Base-by-base conservation (phyloP, 2,888 invertebrate species). In the Microctonus hyperodae region DNA sequence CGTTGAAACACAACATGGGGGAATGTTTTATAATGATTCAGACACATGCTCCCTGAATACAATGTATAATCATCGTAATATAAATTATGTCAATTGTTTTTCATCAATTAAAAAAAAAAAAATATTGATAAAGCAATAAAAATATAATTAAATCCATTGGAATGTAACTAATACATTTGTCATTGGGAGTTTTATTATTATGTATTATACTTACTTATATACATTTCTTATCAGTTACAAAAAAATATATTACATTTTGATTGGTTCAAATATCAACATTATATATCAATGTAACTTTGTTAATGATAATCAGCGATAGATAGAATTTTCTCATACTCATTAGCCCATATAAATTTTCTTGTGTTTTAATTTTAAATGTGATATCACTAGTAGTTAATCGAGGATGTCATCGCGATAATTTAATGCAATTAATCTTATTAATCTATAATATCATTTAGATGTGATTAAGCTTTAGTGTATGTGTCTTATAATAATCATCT, bases 381-480 rank as follows among this genome's bases (percentile, higher is more conserved):
- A 64, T 56, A 64, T 44, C n/a, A 16, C 44, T 22, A 25, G 13
- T 48, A 31, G 44, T 56, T 56, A 64, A 64, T 64, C 56, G 13
- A 48, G 37, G 64, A 33, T 64, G 56, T 64, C 56, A 13, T 40
- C 64, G n/a, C n/a, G n/a, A 16, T 48, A 56, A 64, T 64, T 57
- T 57, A 64, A 64, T 56, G 22, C 48, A 57, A 64, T 64, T 51
- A n/a, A n/a, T n/a, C n/a, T n/a, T n/a, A n/a, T n/a, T n/a, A n/a
- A n/a, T n/a, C n/a, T n/a, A n/a, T n/a, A n/a, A n/a, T n/a, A n/a
- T n/a, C n/a, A n/a, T n/a, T n/a, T n/a, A n/a, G n/a, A n/a, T n/a
- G n/a, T n/a, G n/a, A n/a, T n/a, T n/a, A n/a, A n/a, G n/a, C n/a
- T n/a, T n/a, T n/a, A n/a, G n/a, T n/a, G n/a, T n/a, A n/a, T n/a